phyloP scores from a whole-genome alignment of 2,113 vertebrate species.

The Apaloderma vittatum region DNA sequence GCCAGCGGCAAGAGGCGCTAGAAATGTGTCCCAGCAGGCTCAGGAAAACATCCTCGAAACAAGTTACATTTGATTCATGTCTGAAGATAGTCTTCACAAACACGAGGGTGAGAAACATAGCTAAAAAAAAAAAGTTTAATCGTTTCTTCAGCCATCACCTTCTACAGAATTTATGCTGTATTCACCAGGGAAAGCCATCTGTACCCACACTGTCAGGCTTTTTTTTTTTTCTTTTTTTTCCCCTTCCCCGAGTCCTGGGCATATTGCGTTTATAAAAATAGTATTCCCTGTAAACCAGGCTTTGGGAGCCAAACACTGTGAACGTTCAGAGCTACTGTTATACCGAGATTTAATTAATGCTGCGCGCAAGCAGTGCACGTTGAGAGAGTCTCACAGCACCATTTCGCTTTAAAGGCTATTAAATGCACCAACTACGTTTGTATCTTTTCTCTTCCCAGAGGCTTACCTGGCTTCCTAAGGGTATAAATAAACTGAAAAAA shows the following conservation, averaged over 20 bases:
- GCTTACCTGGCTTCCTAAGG: not conserved
- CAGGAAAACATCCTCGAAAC: constrained; percentile 59
- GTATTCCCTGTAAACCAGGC: constrained; percentile 58
- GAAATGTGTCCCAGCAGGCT: constrained; percentile 53
- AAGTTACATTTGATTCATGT: constrained; percentile 63
- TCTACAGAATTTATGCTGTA: constrained; percentile 60
- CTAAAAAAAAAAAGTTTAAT: constrained; percentile 65
- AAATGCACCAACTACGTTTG: not conserved
- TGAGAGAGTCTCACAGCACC: not conserved
- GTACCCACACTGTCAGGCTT: constrained; percentile 66
- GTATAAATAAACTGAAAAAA: not conserved
- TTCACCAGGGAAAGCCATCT: constrained; percentile 72
- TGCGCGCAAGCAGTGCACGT: not conserved
- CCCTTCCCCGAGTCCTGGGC: not conserved
- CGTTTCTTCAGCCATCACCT: constrained; percentile 68
- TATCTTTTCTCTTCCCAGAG: not conserved
- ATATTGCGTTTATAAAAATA: constrained; percentile 71
- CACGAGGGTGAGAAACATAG: constrained; percentile 50
- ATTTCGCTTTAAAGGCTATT: not conserved
- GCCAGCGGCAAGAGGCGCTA: constrained; percentile 34
- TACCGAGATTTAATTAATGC: constrained; percentile 54
- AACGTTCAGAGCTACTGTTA: constrained; percentile 40
- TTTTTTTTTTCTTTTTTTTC: not conserved
- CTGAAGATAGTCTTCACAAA: constrained; percentile 67
- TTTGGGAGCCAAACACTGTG: constrained; percentile 54